phyloP scores from a whole-genome alignment of 1,140 invertebrate species.

The Drosophila neocordata region DNA sequence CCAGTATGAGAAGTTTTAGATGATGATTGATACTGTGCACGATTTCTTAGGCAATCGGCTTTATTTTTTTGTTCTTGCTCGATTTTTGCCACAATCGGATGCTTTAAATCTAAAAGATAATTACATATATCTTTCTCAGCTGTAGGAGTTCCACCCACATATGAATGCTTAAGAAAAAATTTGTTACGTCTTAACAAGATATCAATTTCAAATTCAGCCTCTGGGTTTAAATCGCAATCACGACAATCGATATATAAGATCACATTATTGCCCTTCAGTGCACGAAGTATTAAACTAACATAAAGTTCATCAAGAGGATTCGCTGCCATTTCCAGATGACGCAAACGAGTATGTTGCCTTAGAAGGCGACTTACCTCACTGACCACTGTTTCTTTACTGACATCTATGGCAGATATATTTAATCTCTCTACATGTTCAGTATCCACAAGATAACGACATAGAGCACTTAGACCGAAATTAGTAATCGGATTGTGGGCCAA shows the following conservation, averaged over 20 bases:
- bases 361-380: slow-evolving; percentile 31
- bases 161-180: slow-evolving; percentile 25
- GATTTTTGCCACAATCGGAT: slow-evolving; percentile 46
- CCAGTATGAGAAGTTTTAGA: neutral
- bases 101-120: slow-evolving; percentile 11
- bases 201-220: slow-evolving; percentile 60
- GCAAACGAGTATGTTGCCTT: slow-evolving; percentile 28
- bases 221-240: slow-evolving; percentile 42
- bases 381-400: neutral
- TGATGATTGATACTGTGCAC: neutral
- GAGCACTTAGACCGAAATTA: slow-evolving; percentile 19
- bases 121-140: slow-evolving; percentile 22
- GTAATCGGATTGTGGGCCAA: slow-evolving; percentile 47
- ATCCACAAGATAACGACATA: slow-evolving; percentile 22
- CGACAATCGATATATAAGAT: slow-evolving; percentile 53
- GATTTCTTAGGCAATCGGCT: slow-evolving; percentile 11
- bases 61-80: neutral
- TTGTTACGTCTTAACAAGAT: slow-evolving; percentile 65
- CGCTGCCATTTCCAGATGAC: slow-evolving; percentile 46
- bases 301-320: slow-evolving; percentile 15
- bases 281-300: slow-evolving; percentile 27
- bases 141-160: slow-evolving; percentile 15
- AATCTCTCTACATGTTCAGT: slow-evolving; percentile 37
- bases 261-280: slow-evolving; percentile 32
- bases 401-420: slow-evolving; percentile 30